Conservation (phyloP, 2,113 vertebrate genomes). For the Anolis sagrei region DNA sequence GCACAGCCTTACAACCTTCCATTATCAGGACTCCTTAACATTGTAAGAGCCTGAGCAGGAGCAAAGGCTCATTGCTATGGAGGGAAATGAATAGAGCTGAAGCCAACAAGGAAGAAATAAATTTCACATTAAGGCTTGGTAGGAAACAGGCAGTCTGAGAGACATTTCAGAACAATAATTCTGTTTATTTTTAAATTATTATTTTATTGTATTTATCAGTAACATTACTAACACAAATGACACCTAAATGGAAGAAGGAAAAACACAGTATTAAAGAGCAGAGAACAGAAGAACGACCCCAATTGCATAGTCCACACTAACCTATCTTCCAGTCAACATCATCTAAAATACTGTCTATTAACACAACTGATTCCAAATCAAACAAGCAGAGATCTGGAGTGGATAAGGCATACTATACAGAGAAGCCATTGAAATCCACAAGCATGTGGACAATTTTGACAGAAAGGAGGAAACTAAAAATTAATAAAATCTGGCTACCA, state of each 20-base stretch:
- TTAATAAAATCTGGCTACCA: too few species aligned
- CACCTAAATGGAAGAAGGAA: neutral
- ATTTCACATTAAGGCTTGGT: neutral
- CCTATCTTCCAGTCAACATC: neutral
- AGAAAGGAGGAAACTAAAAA: too few species aligned
- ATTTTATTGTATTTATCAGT: neutral
- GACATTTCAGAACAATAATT: neutral
- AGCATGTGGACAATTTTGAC: too few species aligned
- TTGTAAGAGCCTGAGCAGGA: neutral
- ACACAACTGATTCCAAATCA: neutral
- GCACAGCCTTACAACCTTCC: conserved; percentile 17
- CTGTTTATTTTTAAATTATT: neutral
- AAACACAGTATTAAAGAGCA: neutral
- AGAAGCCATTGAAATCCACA: too few species aligned
- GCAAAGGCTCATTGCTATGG: accelerated
- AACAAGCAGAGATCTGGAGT: neutral
- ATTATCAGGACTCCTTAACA: neutral
- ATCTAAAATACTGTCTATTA: neutral
- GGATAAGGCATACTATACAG: neutral
- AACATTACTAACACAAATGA: neutral
- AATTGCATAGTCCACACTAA: neutral
- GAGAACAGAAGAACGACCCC: neutral
- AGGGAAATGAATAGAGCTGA: accelerated
- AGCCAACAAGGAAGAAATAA: neutral
- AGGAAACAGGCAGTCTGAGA: neutral